Conservation (phyloP, 2,888 invertebrate species). For the Ferrisia virgata region DNA sequence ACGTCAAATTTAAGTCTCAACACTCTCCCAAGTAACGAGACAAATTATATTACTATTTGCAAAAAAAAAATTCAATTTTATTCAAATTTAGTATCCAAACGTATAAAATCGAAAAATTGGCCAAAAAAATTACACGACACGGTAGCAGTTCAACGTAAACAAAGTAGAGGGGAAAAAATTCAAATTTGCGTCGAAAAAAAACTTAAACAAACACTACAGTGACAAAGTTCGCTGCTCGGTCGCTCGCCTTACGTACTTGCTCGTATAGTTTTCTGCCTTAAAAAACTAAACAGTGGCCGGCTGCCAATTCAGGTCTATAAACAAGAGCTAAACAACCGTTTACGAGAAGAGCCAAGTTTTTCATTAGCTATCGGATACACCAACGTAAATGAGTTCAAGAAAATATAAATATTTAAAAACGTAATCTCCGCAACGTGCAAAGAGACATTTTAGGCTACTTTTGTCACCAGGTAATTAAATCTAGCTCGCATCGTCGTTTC, state of each 20-base stretch:
- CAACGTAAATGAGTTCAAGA: conserved; percentile 20
- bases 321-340: conserved; percentile 20
- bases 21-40: neutral
- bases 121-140: neutral
- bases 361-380: conserved; percentile 20
- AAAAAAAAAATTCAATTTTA: no score
- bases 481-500: neutral
- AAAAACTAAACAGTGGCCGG: neutral
- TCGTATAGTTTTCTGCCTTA: conserved; percentile 15
- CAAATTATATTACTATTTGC: no score
- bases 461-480: conserved; percentile 14
- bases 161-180: neutral
- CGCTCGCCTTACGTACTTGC: neutral
- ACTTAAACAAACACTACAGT: neutral
- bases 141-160: neutral
- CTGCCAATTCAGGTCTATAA: conserved; percentile 16
- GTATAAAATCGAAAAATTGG: neutral
- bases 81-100: no score
- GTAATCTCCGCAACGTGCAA: conserved; percentile 6
- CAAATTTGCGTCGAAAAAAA: neutral
- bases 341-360: conserved; percentile 20
- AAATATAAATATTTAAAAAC: neutral
- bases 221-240: neutral
- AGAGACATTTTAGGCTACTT: neutral
- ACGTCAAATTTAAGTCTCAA: neutral